These are phyloP conservation scores for Malthinus flaveolus DNA, from an alignment of 2,888 invertebrate species.

Conservation along the genomic window DNA sequence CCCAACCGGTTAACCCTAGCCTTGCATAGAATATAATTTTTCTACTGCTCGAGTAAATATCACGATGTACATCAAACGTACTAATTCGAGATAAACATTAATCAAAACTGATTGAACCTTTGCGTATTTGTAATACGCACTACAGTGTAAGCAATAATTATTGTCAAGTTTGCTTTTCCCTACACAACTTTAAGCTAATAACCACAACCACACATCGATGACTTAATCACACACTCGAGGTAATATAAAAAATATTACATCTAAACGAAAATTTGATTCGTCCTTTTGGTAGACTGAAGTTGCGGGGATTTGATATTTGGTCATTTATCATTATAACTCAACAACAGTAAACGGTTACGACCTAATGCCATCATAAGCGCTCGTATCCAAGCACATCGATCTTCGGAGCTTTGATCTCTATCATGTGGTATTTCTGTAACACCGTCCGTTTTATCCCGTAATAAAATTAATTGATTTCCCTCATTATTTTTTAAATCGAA, in stretches of 20 bases:
- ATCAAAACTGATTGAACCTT: too few relatives aligned
- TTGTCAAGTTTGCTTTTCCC: too few relatives aligned
- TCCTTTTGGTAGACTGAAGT: constrained; percentile 17
- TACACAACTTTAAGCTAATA: too few relatives aligned
- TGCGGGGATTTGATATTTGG: constrained; percentile 17
- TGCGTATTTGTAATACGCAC: too few relatives aligned
- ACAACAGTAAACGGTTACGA: constrained; percentile 21
- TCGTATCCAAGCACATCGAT: constrained; percentile 21
- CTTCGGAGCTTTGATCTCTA: constrained; percentile 23
- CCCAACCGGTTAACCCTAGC: too few relatives aligned
- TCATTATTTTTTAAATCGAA: constrained; percentile 12
- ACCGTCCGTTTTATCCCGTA: constrained; percentile 14
- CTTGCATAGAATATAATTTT: too few relatives aligned
- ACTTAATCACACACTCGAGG: too few relatives aligned
- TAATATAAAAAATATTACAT: constrained; percentile 13
- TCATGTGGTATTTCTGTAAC: constrained; percentile 18
- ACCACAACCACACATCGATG: too few relatives aligned
- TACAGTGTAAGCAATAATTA: too few relatives aligned
- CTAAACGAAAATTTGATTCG: constrained; percentile 20
- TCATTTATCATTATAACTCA: constrained; percentile 28
- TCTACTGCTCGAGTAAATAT: too few relatives aligned
- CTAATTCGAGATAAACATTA: too few relatives aligned
- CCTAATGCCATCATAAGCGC: constrained; percentile 11
- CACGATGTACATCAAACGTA: too few relatives aligned
- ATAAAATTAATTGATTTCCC: constrained; percentile 19